Percentiles rank a stretch among this genome's conserved stretches.
These are phyloP conservation scores for Manacus vitellinus DNA, from an alignment of 2,113 vertebrate species.

Conservation along the genomic window DNA sequence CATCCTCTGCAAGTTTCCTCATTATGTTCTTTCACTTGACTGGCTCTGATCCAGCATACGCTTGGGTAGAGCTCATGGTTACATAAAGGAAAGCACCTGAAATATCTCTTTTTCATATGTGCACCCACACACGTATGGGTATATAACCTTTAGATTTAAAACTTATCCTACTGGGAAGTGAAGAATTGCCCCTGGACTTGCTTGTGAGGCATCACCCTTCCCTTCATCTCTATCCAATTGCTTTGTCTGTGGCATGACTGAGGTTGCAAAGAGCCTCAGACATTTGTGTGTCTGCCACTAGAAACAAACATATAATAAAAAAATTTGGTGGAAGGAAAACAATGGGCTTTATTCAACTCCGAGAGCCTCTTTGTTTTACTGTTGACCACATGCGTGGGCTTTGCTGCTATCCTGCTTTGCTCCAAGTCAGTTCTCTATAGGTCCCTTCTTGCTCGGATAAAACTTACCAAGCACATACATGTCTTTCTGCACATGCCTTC, in stretches of 20 bases:
- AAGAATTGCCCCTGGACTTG: not conserved
- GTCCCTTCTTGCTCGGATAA: not conserved
- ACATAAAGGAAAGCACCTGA: constrained; percentile 7
- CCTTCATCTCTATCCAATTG: constrained; percentile 22
- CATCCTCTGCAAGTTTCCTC: not conserved
- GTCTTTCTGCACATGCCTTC: not conserved
- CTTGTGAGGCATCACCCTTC: not conserved
- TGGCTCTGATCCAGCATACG: not conserved
- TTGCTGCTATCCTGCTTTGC: not conserved
- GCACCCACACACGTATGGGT: not conserved
- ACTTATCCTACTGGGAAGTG: not conserved
- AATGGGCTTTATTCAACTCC: not conserved
- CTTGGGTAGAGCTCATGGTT: not conserved
- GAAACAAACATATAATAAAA: constrained; percentile 24
- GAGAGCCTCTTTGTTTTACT: constrained; percentile 4
- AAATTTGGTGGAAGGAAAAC: not conserved
- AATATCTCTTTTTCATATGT: not conserved
- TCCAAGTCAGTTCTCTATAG: not conserved
- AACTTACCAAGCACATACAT: not conserved
- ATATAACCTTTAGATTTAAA: not conserved
- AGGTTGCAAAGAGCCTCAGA: not conserved
- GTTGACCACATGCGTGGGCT: not conserved
- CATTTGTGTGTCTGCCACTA: not conserved
- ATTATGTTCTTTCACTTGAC: not conserved
- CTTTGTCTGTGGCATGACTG: not conserved